Evolutionary conservation across 2,888 invertebrate genomes (phyloP).

Genomic region (Drosophila macrospina): DNA sequence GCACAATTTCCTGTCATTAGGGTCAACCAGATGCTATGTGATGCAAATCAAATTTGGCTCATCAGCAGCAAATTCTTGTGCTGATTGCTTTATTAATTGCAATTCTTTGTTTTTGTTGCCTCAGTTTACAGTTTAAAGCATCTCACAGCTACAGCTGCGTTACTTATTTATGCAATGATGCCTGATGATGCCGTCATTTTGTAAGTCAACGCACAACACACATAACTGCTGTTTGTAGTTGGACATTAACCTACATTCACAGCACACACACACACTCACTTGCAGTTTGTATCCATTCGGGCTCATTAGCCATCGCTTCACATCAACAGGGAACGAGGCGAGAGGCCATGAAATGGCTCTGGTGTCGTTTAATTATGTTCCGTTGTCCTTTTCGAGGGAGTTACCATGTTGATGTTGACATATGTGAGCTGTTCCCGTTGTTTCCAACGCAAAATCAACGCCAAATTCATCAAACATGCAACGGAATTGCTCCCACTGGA

Average conservation of each 20-base stretch:
- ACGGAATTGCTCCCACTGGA: conserved; percentile 69
- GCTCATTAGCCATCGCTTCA: conserved; percentile 53
- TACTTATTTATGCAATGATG: conserved; percentile 54
- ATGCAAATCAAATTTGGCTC: conserved; percentile 60
- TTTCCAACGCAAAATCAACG: conserved; percentile 48
- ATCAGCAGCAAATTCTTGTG: conserved; percentile 42
- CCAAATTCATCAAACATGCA: conserved; percentile 75
- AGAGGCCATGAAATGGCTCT: conserved; percentile 39
- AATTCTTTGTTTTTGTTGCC: conserved; percentile 34
- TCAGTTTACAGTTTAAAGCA: conserved; percentile 3
- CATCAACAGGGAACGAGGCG: conserved; percentile 15
- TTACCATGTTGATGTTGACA: conserved; percentile 57
- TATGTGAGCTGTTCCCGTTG: conserved; percentile 44
- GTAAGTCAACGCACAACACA: conserved; percentile 28
- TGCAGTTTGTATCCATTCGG: conserved; percentile 45
- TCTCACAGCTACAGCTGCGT: conserved; percentile 18
- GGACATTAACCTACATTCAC: conserved; percentile 71
- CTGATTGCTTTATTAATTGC: conserved; percentile 66
- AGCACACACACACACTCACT: conserved; percentile 3
- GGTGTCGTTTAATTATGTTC: conserved; percentile 78
- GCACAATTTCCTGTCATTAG: conserved; percentile 81
- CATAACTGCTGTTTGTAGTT: conserved; percentile 53
- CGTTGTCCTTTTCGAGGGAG: conserved; percentile 61
- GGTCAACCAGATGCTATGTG: conserved; percentile 64
- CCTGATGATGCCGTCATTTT: conserved; percentile 22